phyloP scores from a whole-genome alignment of 2,113 vertebrate genomes.

The Phaethornis superciliosus region DNA sequence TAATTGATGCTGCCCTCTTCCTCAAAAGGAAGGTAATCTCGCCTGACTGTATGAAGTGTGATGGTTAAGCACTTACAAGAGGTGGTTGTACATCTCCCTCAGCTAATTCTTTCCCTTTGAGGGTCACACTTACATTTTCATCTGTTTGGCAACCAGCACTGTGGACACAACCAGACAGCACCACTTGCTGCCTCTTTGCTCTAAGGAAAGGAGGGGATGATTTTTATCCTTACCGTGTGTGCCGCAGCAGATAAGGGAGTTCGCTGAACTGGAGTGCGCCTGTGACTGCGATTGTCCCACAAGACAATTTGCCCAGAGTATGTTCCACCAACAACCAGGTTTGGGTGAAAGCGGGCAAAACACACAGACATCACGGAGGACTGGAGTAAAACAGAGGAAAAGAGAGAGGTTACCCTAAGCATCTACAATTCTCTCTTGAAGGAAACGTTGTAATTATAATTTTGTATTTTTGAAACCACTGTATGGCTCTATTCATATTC shows the following conservation, averaged over 20 bases:
- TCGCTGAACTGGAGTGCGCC: conserved; percentile 93
- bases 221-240: conserved; percentile 86
- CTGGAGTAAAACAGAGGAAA: conserved; percentile 72
- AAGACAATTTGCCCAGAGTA: conserved; percentile 97
- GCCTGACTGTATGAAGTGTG: neutral
- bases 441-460: neutral
- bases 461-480: neutral
- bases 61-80: neutral
- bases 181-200: neutral
- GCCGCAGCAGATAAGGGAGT: conserved; percentile 95
- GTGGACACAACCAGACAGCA: neutral
- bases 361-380: conserved; percentile 96
- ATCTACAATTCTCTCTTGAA: neutral
- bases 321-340: conserved; percentile 93
- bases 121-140: neutral
- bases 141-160: neutral
- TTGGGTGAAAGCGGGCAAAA: conserved; percentile 96
- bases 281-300: conserved; percentile 97
- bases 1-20: neutral
- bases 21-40: neutral
- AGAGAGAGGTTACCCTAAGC: neutral
- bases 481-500: neutral
- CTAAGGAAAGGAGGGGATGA: neutral
- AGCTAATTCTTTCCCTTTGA: neutral
- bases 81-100: neutral